Evolutionary conservation across 2,113 vertebrate species (phyloP), one percentile per base, ranked within the genome.

Genomic region (Leiothrix lutea): DNA sequence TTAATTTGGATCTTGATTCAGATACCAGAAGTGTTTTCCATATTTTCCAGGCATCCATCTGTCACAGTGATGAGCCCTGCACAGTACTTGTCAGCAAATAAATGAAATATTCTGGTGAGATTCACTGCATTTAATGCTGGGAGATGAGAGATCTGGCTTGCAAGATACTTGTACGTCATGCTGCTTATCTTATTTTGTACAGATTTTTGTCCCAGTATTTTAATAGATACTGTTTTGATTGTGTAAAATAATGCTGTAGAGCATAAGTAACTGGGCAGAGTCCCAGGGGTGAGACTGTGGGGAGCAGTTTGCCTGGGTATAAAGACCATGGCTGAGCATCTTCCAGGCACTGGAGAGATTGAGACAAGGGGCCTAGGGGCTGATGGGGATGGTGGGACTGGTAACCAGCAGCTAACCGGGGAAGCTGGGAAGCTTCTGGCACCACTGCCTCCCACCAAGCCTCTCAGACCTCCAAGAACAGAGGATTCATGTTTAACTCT

Each of bases 41-140:
- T 92, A 84, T 95, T 95, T 95, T 92, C 90, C 91, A 96, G 88
- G 84, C 90, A 88, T 78, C 89, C 96, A 96, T 97, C 95, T 95
- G 94, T 89, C 94, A 79, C 74, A 90, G 87, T 73, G 87, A 89
- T 35, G 84, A 96, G 90, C 93, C 88, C 51, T 84, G 92, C 74
- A 80, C 92, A 88, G 90, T 79, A 66, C 88, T 95, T 97, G 95
- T 96, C 95, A 97, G 95, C 95, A 96, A 94, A 89, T 93, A 96
- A 89, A 95, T 95, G 92, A 84, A 96, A 95, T 86, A 94, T 90
- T 96, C 92, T 81, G 56, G 88, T 85, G 90, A 96, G 66, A 83
- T 91, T 95, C 92, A 17, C 58, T 5, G 71, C 65, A 22, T 84
- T 86, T 94, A 86, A 79, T 79, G 44, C 91, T 64, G 79, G 33